These are phyloP conservation scores for Lasioglossum morio DNA, from an alignment of 2,888 invertebrate species.

Conservation along the genomic window DNA sequence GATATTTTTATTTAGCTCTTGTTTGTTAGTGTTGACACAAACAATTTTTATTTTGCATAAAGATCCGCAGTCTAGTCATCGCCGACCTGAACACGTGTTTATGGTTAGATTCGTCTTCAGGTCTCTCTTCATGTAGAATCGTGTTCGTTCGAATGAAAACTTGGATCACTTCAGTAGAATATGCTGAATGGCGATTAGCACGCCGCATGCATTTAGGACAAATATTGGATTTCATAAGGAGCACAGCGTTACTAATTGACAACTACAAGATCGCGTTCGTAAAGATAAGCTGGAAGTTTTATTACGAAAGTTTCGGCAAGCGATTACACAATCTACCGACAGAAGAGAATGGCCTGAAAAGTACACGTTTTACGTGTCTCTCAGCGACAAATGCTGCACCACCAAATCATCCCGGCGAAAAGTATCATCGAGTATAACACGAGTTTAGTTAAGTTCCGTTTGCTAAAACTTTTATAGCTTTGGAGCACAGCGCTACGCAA, in stretches of 20 bases:
- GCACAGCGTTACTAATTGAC: not conserved
- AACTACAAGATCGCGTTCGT: not conserved
- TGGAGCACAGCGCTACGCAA: constrained; percentile 26
- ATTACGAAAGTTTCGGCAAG: not conserved
- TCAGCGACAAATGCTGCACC: not conserved
- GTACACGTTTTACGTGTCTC: constrained; percentile 16
- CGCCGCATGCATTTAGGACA: not conserved
- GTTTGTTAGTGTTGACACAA: too few relatives aligned
- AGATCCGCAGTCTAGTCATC: too few relatives aligned
- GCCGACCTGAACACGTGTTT: too few relatives aligned
- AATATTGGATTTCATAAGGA: not conserved
- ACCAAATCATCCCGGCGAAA: constrained; percentile 26
- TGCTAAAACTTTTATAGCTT: constrained; percentile 40
- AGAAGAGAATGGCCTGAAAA: not conserved
- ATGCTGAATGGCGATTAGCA: not conserved
- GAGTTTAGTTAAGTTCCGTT: constrained; percentile 49
- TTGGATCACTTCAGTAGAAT: not conserved
- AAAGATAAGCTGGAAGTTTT: not conserved
- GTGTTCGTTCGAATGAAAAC: not conserved
- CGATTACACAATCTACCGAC: not conserved
- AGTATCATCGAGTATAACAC: constrained; percentile 41
- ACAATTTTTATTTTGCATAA: too few relatives aligned
- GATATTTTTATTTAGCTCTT: too few relatives aligned
- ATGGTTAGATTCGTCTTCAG: not conserved
- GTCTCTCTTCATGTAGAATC: not conserved